phyloP scores from a whole-genome alignment of 2,888 invertebrate genomes.

The Cerastis leucographa region DNA sequence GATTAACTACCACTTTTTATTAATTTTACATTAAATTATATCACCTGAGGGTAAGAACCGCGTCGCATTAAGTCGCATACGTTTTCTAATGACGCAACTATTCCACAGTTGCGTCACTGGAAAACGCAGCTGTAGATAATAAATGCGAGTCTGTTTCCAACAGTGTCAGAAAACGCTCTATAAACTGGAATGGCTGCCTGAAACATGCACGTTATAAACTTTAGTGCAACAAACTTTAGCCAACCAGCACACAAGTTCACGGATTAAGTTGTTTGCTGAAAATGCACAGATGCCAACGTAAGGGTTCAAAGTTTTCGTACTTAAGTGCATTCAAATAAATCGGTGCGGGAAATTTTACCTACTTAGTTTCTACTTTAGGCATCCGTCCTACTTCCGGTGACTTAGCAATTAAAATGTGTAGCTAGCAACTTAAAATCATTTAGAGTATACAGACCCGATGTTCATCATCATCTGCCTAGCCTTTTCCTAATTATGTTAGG shows the following conservation, averaged over 20 bases:
- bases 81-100: too few relatives aligned
- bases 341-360: not conserved
- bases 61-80: too few relatives aligned
- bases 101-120: not conserved
- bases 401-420: too few relatives aligned
- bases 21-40: too few relatives aligned
- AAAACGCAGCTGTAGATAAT: not conserved
- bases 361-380: not conserved
- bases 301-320: conserved; percentile 27
- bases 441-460: too few relatives aligned
- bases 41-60: too few relatives aligned
- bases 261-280: conserved; percentile 29
- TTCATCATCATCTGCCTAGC: too few relatives aligned
- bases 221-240: conserved; percentile 6
- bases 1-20: too few relatives aligned
- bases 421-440: too few relatives aligned
- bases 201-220: conserved; percentile 8
- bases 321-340: conserved; percentile 30
- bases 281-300: conserved; percentile 17
- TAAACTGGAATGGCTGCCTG: conserved; percentile 5
- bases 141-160: not conserved
- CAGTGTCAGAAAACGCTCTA: not conserved
- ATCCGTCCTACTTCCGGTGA: too few relatives aligned
- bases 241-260: conserved; percentile 15
- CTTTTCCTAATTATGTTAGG: too few relatives aligned